These are phyloP conservation scores for Arge pagana DNA, from an alignment of 2,888 invertebrate genomes.

Conservation along the genomic window DNA sequence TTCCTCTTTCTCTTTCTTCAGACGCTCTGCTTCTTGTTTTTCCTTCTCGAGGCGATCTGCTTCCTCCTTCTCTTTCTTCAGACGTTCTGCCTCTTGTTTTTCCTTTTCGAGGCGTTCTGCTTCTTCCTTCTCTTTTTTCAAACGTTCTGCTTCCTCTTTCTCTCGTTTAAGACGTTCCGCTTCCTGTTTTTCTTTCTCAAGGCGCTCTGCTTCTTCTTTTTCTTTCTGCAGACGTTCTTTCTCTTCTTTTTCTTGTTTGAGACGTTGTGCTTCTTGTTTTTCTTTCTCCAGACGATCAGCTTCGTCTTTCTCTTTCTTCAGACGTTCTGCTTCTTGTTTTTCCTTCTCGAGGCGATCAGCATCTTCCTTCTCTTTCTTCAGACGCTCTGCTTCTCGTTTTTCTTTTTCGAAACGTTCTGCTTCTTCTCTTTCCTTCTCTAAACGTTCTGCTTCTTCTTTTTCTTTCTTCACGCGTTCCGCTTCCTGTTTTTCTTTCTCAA, in stretches of 20 bases:
- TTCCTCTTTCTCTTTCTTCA: conserved; percentile 24
- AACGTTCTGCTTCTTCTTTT: conserved; percentile 25
- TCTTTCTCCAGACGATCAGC: no score
- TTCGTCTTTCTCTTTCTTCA: conserved; percentile 25
- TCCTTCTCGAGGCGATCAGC: conserved; percentile 14
- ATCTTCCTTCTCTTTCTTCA: conserved; percentile 25
- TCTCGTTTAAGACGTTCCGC: conserved; percentile 29
- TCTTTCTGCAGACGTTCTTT: conserved; percentile 27
- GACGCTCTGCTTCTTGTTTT: conserved; percentile 25
- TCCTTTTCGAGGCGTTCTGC: conserved; percentile 28
- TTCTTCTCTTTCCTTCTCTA: conserved; percentile 31
- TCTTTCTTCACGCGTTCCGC: conserved; percentile 23
- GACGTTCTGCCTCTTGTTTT: conserved; percentile 29
- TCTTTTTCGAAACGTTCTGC: conserved; percentile 31
- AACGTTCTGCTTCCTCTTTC: conserved; percentile 27
- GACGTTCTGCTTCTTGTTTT: conserved; percentile 29
- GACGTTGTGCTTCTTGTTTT: conserved; percentile 26
- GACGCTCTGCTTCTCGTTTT: no score
- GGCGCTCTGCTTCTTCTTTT: conserved; percentile 32
- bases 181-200: conserved; percentile 21
- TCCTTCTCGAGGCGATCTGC: conserved; percentile 24
- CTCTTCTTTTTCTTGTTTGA: conserved; percentile 30
- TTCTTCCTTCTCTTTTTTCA: conserved; percentile 26
- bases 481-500: conserved; percentile 28
- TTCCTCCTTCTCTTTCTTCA: conserved; percentile 28